Percentiles rank a stretch among this genome's conserved stretches.
These are phyloP conservation scores for Lymantria monacha DNA, from an alignment of 2,888 invertebrate species.

Conservation along the genomic window DNA sequence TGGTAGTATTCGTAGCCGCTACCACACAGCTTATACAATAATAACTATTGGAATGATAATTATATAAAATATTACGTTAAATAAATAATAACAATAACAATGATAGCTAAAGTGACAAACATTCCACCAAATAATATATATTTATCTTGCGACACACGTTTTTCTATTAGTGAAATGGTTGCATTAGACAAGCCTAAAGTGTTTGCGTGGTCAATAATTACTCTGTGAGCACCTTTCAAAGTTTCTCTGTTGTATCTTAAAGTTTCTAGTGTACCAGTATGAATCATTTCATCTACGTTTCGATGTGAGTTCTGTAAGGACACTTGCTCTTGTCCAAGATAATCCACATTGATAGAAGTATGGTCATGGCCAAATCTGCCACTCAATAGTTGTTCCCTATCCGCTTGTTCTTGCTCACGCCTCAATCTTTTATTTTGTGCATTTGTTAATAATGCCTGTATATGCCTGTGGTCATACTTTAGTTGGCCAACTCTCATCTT, in stretches of 20 bases:
- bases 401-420: slow-evolving; percentile 89
- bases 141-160: slow-evolving; percentile 93
- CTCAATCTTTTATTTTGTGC: slow-evolving; percentile 87
- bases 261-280: slow-evolving; percentile 89
- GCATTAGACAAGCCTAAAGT: slow-evolving; percentile 96
- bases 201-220: slow-evolving; percentile 94
- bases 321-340: slow-evolving; percentile 90
- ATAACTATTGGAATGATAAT: too few species aligned
- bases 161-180: slow-evolving; percentile 96
- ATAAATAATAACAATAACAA: too few species aligned
- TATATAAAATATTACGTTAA: too few species aligned
- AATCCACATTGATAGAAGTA: slow-evolving; percentile 93
- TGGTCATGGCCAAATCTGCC: slow-evolving; percentile 88
- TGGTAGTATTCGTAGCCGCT: too few species aligned
- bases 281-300: slow-evolving; percentile 94
- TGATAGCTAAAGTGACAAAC: slow-evolving; percentile 89
- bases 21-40: too few species aligned
- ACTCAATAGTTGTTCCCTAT: slow-evolving; percentile 92
- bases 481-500: slow-evolving; percentile 96
- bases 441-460: slow-evolving; percentile 91
- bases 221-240: slow-evolving; percentile 92
- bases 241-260: slow-evolving; percentile 91
- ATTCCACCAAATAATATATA: slow-evolving; percentile 94
- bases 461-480: slow-evolving; percentile 95
- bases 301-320: slow-evolving; percentile 90